Conservation (phyloP, 2,113 vertebrate species). For the Peromyscus californicus region DNA sequence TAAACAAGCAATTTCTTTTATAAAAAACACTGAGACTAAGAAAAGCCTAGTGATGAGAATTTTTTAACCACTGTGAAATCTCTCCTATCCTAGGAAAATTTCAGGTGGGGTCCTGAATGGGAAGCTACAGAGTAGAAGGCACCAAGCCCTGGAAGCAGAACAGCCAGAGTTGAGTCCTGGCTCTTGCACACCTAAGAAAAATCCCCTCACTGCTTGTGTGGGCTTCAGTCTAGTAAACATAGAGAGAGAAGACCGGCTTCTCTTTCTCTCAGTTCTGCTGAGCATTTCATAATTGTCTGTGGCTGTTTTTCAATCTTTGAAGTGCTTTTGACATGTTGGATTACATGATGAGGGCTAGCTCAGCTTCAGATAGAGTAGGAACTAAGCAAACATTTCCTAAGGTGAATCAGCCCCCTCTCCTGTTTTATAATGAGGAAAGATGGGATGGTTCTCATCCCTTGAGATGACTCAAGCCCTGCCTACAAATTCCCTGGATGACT, state of each 20-base stretch:
- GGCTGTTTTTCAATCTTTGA: not conserved
- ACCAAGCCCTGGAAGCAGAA: not conserved
- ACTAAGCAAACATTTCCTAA: not conserved
- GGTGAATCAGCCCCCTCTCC: not conserved
- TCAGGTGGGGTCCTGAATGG: not conserved
- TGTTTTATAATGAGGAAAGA: not conserved
- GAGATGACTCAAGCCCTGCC: not conserved
- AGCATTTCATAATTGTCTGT: not conserved
- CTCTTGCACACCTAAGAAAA: not conserved
- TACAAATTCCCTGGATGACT: not conserved
- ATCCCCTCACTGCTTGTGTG: accelerated
- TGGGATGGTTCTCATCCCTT: not conserved
- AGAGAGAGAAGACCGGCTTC: not conserved
- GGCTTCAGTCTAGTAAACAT: not conserved
- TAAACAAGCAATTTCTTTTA: not conserved
- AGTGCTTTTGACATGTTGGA: not conserved
- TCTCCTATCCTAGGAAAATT: not conserved
- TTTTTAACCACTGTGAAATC: not conserved
- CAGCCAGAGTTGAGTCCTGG: not conserved
- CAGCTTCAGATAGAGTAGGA: not conserved
- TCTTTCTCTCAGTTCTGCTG: not conserved
- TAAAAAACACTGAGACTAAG: not conserved
- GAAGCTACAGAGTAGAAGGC: not conserved
- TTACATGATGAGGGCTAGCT: not conserved
- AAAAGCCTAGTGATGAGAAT: not conserved